A percentile compares a stretch with the other conserved stretches of the same genome.
phyloP scores from a whole-genome alignment of 1,140 invertebrate species.

The Papilio polytes region DNA sequence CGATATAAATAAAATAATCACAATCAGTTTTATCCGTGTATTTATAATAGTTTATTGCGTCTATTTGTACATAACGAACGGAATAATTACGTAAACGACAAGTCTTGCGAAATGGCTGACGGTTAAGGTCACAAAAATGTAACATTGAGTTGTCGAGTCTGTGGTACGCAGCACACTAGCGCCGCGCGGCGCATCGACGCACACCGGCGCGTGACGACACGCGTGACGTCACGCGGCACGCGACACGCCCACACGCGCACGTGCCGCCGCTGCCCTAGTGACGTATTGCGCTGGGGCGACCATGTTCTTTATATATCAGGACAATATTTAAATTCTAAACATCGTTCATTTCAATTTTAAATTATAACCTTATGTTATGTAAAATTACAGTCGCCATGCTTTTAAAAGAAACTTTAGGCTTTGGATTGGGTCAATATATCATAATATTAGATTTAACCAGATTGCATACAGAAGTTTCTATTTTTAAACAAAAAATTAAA shows the following conservation, averaged over 20 bases:
- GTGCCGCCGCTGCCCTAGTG: constrained; percentile 73
- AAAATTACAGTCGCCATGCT: no score
- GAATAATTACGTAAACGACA: constrained; percentile 71
- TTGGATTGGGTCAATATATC: no score
- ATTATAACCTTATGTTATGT: no score
- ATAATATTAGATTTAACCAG: no score
- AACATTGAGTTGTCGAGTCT: constrained; percentile 70
- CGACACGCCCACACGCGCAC: constrained; percentile 46
- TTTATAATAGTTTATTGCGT: constrained; percentile 17
- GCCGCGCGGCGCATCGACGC: constrained; percentile 43
- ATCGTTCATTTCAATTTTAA: no score
- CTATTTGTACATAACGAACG: constrained; percentile 29
- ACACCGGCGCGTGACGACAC: constrained; percentile 45
- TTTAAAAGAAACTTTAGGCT: no score
- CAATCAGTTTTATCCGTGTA: neutral
- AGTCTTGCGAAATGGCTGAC: constrained; percentile 67
- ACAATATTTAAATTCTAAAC: neutral
- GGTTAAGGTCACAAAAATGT: constrained; percentile 83
- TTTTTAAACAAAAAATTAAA: no score
- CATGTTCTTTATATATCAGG: constrained; percentile 1
- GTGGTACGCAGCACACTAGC: constrained; percentile 54
- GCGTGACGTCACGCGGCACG: constrained; percentile 39
- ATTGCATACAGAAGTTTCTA: no score
- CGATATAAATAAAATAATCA: neutral
- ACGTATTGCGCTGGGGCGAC: constrained; percentile 56